Percentiles rank a stretch among this genome's conserved stretches.
These are phyloP conservation scores for Scophthalmus maximus DNA, from an alignment of 2,113 vertebrate species.

Conservation along the genomic window DNA sequence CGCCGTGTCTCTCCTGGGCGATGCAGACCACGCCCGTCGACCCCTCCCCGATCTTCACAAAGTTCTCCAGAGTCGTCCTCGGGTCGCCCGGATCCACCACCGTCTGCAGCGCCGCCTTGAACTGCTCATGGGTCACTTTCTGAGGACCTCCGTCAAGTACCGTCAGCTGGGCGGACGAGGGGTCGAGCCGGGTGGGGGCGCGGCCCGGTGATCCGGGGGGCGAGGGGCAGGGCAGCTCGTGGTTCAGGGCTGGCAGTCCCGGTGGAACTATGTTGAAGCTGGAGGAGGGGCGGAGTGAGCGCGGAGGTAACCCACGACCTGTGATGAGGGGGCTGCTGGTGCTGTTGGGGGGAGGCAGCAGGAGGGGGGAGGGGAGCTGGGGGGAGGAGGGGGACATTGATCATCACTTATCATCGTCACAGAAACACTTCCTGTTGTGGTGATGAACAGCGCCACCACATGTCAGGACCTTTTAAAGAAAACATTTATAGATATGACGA, in stretches of 20 bases:
- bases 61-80: conserved; percentile 86
- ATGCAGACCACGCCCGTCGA: conserved; percentile 94
- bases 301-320: conserved; percentile 7
- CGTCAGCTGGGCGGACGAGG: conserved; percentile 69
- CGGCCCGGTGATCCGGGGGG: conserved; percentile 77
- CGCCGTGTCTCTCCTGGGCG: conserved; percentile 88
- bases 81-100: conserved; percentile 93
- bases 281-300: conserved; percentile 75
- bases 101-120: conserved; percentile 91
- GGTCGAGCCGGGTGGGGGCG: conserved; percentile 27
- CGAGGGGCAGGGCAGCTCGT: conserved; percentile 76
- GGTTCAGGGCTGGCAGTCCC: conserved; percentile 12
- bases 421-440: too few relatives aligned
- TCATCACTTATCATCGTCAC: not conserved
- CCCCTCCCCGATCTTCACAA: conserved; percentile 94
- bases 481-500: too few relatives aligned
- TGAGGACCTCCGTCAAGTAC: conserved; percentile 61
- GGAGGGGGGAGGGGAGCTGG: conserved; percentile 46
- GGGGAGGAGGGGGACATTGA: not conserved
- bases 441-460: too few relatives aligned
- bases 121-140: conserved; percentile 90
- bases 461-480: too few relatives aligned
- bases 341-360: conserved; percentile 64
- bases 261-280: conserved; percentile 39
- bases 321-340: conserved; percentile 68